These are phyloP conservation scores for Hyposmocoma kahamanoa DNA, from an alignment of 1,140 invertebrate genomes.

Conservation along the genomic window DNA sequence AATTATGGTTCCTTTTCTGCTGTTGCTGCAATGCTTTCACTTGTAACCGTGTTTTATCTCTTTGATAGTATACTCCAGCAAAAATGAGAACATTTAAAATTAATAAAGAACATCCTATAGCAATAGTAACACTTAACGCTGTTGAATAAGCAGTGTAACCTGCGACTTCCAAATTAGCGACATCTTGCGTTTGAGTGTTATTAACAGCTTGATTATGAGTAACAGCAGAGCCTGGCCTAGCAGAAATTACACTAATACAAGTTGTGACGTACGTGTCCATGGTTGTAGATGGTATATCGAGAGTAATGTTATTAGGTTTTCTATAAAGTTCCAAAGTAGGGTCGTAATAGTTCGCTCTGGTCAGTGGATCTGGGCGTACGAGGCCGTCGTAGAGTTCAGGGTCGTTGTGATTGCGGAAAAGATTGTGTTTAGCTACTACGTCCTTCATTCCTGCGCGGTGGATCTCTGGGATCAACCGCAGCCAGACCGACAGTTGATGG, in stretches of 20 bases:
- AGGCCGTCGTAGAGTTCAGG: constrained; percentile 86
- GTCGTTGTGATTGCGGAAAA: constrained; percentile 88
- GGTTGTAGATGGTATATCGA: constrained; percentile 74
- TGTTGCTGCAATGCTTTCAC: constrained; percentile 84
- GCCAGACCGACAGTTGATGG: constrained; percentile 95
- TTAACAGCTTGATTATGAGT: constrained; percentile 60
- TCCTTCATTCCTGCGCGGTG: constrained; percentile 92
- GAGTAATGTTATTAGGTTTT: constrained; percentile 72
- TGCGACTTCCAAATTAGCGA: constrained; percentile 85
- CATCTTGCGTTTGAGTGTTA: constrained; percentile 75
- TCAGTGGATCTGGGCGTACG: constrained; percentile 85
- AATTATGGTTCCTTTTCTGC: constrained; percentile 80
- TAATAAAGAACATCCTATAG: constrained; percentile 89
- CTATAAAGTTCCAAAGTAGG: constrained; percentile 75
- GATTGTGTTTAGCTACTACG: constrained; percentile 86
- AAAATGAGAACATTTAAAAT: constrained; percentile 92
- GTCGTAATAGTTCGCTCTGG: constrained; percentile 74
- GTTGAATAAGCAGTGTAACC: constrained; percentile 87
- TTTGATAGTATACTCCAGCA: constrained; percentile 89
- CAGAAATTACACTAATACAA: constrained; percentile 75
- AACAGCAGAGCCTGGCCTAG: constrained; percentile 61
- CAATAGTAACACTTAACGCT: constrained; percentile 89
- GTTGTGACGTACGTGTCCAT: constrained; percentile 76
- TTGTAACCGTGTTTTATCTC: constrained; percentile 86
- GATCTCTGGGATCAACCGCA: constrained; percentile 92